A percentile compares a stretch with the other conserved stretches of the same genome.
Evolutionary conservation across 1,140 invertebrate species (phyloP).

Genomic region (Drosophila rufa): DNA sequence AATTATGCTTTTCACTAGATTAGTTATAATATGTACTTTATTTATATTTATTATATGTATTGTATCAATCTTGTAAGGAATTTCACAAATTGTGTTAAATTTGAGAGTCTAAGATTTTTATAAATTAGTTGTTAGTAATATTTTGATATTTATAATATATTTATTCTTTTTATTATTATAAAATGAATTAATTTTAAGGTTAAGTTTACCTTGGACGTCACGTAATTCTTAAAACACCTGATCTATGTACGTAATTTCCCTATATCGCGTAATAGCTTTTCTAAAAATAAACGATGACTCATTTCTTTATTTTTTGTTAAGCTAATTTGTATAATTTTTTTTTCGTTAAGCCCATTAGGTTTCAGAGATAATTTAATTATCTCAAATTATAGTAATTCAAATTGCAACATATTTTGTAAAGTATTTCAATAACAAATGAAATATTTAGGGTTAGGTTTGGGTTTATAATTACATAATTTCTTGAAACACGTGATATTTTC

Average conservation of each 20-base stretch:
- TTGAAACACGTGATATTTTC: constrained; percentile 34
- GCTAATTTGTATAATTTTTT: background rate
- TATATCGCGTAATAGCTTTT: background rate
- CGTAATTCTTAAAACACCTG: background rate
- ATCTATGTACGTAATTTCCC: background rate
- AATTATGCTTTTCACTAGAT: no score
- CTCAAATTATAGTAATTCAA: background rate
- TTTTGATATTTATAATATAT: background rate
- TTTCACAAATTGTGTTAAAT: no score
- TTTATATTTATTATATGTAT: no score
- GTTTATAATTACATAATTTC: constrained; percentile 2
- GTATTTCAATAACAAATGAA: background rate
- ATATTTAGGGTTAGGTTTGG: background rate
- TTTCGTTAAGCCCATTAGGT: background rate
- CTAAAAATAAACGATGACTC: constrained; percentile 8
- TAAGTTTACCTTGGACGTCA: background rate
- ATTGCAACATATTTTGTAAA: background rate
- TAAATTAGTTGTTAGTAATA: background rate
- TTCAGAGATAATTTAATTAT: background rate
- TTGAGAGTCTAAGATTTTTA: no score
- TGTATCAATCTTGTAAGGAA: no score
- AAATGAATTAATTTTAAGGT: background rate
- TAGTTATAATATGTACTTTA: no score
- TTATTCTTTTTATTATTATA: background rate
- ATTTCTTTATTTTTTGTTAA: background rate